Conservation (phyloP, 2,888 invertebrate species). For the Xylota segnis region DNA sequence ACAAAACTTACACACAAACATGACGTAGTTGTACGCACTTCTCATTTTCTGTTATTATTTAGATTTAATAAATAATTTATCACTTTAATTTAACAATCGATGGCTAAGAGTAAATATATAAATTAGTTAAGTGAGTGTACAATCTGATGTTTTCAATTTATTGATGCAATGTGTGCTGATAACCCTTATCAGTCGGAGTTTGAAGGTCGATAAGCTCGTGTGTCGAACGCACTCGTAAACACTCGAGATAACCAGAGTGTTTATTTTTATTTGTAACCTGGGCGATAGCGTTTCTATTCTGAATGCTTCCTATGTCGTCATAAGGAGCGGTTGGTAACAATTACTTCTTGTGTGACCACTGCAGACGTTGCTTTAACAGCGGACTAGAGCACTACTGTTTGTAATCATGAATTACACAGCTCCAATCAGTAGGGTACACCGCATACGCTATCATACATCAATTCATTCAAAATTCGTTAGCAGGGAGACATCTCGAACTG, state of each 20-base stretch:
- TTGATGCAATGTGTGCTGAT: conserved; percentile 1
- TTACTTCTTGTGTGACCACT: too few species aligned
- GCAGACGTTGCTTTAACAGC: too few species aligned
- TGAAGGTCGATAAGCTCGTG: conserved; percentile 3
- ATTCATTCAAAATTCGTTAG: too few species aligned
- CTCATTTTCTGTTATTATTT: conserved; percentile 34
- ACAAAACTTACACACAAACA: conserved; percentile 32
- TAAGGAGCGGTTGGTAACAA: neutral
- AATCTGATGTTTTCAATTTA: neutral
- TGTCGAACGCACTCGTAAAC: neutral
- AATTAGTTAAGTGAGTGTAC: conserved; percentile 42
- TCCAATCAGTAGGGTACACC: too few species aligned
- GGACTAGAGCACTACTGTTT: too few species aligned
- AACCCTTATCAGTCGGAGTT: conserved; percentile 6
- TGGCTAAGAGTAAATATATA: conserved; percentile 55
- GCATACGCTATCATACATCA: too few species aligned
- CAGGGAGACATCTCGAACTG: too few species aligned
- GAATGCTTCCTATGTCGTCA: conserved; percentile 3
- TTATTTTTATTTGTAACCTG: conserved; percentile 2
- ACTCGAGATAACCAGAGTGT: neutral
- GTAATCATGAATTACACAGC: too few species aligned
- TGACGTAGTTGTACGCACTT: conserved; percentile 48
- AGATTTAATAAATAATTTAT: conserved; percentile 66
- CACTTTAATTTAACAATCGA: conserved; percentile 33
- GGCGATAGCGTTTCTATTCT: neutral